Conservation (phyloP, 1,140 invertebrate species). For the Hycleus phaleratus region DNA sequence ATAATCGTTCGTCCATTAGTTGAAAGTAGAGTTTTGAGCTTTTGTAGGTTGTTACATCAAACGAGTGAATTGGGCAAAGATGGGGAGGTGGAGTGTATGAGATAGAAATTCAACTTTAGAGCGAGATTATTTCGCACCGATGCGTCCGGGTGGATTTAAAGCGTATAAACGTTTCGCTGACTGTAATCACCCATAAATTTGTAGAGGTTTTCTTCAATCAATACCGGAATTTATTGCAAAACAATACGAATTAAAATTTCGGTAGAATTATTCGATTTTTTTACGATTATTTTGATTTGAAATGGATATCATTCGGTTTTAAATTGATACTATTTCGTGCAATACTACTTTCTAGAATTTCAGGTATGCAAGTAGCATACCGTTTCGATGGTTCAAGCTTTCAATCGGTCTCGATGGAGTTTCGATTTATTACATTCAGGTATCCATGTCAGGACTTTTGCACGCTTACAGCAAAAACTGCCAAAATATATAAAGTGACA, state of each 20-base stretch:
- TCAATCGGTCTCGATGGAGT: slow-evolving; percentile 8
- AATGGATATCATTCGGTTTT: not conserved
- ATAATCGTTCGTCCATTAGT: slow-evolving; percentile 36
- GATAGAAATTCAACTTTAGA: not conserved
- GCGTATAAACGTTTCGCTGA: slow-evolving; percentile 19
- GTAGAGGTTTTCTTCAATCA: slow-evolving; percentile 9
- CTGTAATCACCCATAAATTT: slow-evolving; percentile 18
- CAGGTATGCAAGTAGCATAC: slow-evolving; percentile 7
- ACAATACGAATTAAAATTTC: too few species aligned
- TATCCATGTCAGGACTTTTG: not conserved
- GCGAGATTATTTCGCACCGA: slow-evolving; percentile 28
- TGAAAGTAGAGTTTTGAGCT: slow-evolving; percentile 25
- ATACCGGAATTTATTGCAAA: not conserved
- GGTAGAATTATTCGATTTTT: too few species aligned
- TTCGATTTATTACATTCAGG: slow-evolving; percentile 26
- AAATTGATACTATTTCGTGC: too few species aligned
- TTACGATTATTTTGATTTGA: too few species aligned
- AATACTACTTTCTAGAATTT: not conserved
- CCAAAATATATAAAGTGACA: slow-evolving; percentile 23
- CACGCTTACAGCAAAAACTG: slow-evolving; percentile 13
- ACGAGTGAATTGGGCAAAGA: not conserved
- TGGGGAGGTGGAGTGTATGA: not conserved
- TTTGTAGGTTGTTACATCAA: not conserved
- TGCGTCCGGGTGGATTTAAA: slow-evolving; percentile 22
- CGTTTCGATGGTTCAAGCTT: slow-evolving; percentile 2